These are phyloP conservation scores for Ptychadena robeensis DNA, from an alignment of 2,797 vertebrate genomes.

Conservation along the genomic window DNA sequence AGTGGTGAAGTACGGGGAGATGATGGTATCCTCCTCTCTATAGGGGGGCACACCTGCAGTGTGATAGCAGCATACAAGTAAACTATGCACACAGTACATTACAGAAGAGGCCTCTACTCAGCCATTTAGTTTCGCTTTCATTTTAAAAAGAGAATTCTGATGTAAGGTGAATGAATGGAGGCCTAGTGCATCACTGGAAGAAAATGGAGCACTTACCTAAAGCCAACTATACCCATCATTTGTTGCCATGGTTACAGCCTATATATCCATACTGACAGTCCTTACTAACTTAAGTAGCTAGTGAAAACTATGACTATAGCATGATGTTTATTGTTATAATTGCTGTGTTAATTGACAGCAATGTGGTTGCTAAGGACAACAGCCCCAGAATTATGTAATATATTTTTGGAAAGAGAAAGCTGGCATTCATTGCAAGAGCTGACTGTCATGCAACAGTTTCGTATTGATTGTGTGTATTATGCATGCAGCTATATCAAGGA, in stretches of 20 bases:
- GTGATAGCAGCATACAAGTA: too few relatives aligned
- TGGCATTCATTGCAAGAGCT: too few relatives aligned
- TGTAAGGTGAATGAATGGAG: too few relatives aligned
- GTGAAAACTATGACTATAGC: neutral
- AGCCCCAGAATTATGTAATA: neutral
- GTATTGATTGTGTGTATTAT: neutral
- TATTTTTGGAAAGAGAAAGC: neutral
- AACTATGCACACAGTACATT: too few relatives aligned
- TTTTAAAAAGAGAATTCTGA: too few relatives aligned
- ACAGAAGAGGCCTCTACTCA: too few relatives aligned
- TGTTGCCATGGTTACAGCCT: neutral
- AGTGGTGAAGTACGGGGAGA: too few relatives aligned
- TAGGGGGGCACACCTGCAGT: too few relatives aligned
- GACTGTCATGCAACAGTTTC: neutral
- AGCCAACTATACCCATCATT: neutral
- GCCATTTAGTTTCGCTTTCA: too few relatives aligned
- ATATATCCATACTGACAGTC: neutral
- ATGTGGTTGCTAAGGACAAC: neutral
- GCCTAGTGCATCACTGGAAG: neutral
- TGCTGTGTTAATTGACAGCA: too few relatives aligned
- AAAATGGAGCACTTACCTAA: neutral
- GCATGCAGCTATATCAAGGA: constrained; percentile 2
- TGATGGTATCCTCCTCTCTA: too few relatives aligned
- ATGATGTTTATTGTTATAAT: neutral
- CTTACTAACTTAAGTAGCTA: neutral